Percentiles rank a stretch among this genome's conserved stretches.
Evolutionary conservation across 2,888 invertebrate genomes (phyloP).

Genomic region (Gastracanthus pulcherrimus): DNA sequence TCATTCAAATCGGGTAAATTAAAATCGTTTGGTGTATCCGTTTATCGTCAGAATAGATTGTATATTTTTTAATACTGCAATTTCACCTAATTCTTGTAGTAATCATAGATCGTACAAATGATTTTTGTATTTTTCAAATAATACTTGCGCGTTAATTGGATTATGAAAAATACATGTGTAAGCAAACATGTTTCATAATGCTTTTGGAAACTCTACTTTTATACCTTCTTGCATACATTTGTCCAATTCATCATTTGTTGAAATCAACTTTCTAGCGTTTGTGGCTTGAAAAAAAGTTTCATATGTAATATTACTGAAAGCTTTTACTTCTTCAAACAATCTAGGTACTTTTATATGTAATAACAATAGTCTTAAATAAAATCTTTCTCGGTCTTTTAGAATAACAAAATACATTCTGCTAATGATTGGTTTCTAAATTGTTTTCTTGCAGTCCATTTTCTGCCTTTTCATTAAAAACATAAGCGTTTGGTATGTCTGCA

Average conservation of each 20-base stretch:
- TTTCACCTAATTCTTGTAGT: neutral
- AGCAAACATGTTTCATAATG: no score
- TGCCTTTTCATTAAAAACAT: no score
- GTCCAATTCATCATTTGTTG: constrained; percentile 37
- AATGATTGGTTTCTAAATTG: no score
- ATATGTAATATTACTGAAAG: constrained; percentile 12
- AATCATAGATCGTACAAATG: constrained; percentile 28
- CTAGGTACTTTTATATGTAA: constrained; percentile 28
- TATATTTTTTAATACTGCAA: neutral
- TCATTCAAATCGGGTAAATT: neutral
- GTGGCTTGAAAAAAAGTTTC: constrained; percentile 7
- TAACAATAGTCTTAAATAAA: constrained; percentile 47
- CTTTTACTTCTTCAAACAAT: constrained; percentile 16
- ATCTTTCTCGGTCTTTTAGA: constrained; percentile 45
- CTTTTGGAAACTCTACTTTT: constrained; percentile 32
- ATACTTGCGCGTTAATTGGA: constrained; percentile 34
- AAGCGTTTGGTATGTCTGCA: constrained; percentile 39
- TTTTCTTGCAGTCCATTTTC: no score
- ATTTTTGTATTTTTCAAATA: constrained; percentile 44
- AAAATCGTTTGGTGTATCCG: neutral
- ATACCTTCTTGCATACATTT: no score
- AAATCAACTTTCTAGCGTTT: neutral
- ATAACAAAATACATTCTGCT: no score
- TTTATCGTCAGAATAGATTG: neutral
- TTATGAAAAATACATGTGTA: no score